Conservation (phyloP, 2,113 vertebrate species). For the Myotis davidii region DNA sequence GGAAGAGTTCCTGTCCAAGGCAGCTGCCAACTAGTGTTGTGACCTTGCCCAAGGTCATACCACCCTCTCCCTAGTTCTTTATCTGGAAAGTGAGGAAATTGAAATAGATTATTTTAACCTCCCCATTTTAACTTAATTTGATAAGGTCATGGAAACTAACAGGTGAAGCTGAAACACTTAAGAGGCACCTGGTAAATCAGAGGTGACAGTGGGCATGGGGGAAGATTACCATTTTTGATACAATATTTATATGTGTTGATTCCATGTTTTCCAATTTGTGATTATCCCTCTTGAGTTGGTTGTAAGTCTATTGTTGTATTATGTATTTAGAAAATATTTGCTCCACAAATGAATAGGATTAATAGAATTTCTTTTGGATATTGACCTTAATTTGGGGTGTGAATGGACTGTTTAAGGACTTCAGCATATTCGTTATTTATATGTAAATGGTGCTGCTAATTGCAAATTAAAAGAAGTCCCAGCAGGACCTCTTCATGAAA, state of each 20-base stretch:
- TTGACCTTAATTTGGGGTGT: not conserved
- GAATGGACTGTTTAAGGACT: slow-evolving; percentile 29
- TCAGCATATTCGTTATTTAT: slow-evolving; percentile 35
- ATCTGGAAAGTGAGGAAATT: not conserved
- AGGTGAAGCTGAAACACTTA: not conserved
- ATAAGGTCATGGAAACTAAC: not conserved
- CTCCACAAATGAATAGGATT: not conserved
- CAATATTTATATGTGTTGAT: not conserved
- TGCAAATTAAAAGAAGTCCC: slow-evolving; percentile 63
- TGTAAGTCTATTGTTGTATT: not conserved
- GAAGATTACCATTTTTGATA: not conserved
- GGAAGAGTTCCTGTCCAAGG: not conserved
- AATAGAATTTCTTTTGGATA: not conserved
- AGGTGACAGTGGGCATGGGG: not conserved
- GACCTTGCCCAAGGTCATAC: not conserved
- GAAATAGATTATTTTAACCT: not conserved
- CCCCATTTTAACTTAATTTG: not conserved
- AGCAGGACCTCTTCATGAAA: slow-evolving; percentile 62
- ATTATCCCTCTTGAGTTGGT: not conserved
- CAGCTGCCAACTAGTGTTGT: not conserved
- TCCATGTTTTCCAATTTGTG: not conserved
- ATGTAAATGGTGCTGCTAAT: slow-evolving; percentile 57
- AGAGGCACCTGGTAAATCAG: not conserved
- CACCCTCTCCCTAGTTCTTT: not conserved
- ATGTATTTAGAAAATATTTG: slow-evolving; percentile 17